Base-by-base conservation (phyloP, 1,140 invertebrate species). In the Dinoponera quadriceps region DNA sequence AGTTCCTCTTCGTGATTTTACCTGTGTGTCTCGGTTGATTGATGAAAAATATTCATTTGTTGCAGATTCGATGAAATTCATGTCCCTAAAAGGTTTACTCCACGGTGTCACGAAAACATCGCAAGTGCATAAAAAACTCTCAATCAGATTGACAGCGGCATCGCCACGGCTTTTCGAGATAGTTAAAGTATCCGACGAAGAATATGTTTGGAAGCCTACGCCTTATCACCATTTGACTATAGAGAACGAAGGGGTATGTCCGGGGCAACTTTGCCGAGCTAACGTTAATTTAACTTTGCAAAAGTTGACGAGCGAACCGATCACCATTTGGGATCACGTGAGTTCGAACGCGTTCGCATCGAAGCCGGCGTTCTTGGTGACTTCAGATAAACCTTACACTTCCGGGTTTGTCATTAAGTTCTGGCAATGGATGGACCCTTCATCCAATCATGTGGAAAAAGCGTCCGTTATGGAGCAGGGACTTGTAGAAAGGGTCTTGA, bases 401-500 rank as follows among this genome's bases (percentile, higher is more conserved):
- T 94, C 95, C 33, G 97, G 97, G 0, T 97, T 97, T 93, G 96
- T 97, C 27, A 93, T 98, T 59, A 97, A 98, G 94, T 96, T 97
- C 91, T 97, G 97, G 97, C 95, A 97, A 87, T 97, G 96, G 96
- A 95, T 95, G 38, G 90, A 89, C 49, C 55, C 38, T 0, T 25
- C 44, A 11, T 51, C 68, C 18, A 65, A 78, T 20, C 62, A 27
- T 22, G 73, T 82, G 25, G 83, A 85, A 14, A 84, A 85, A 72
- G 81, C 87, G 49, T 80, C 73, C n/a, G 81, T 95, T 59, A 92
- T 93, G 0, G 94, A 95, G 90, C 94, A 94, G 71, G 92, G 62
- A 68, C 94, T 97, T 20, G 96, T 95, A 0, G 97, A 97, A 91
- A 95, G 95, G 51, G 96, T 97, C n/a, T 95, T 97, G 1, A 93